Conservation (phyloP, 2,113 vertebrate genomes). For the Gallinago jamesoni region DNA sequence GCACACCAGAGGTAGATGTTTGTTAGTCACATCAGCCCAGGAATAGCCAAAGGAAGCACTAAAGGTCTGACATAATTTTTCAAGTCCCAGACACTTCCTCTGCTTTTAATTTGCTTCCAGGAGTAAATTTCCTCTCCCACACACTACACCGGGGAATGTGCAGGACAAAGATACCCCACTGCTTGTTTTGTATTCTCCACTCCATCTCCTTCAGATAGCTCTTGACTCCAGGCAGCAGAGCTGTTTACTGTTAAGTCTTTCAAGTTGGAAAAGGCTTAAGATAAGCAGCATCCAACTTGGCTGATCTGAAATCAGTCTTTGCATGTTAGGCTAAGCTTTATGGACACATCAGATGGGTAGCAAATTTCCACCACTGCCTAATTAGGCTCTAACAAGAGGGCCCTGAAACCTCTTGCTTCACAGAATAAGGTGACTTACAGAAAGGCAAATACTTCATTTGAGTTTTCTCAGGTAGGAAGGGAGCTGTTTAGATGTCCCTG, state of each 20-base stretch:
- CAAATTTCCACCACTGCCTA: background rate
- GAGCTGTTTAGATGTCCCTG: background rate
- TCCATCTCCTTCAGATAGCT: background rate
- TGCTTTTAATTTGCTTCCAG: background rate
- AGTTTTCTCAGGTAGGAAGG: background rate
- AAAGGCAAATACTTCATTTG: background rate
- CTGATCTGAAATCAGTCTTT: background rate
- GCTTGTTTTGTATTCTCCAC: background rate
- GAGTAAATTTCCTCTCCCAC: background rate
- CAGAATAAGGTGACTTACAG: background rate
- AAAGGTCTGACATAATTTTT: background rate
- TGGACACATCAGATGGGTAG: background rate
- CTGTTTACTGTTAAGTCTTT: background rate
- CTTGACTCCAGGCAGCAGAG: too few relatives aligned
- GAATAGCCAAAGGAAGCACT: background rate
- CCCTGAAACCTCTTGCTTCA: background rate
- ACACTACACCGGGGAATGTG: background rate
- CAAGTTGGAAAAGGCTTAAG: background rate
- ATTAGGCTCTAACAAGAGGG: background rate
- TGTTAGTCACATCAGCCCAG: background rate
- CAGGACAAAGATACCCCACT: background rate
- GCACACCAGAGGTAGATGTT: accelerated
- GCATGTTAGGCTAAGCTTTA: background rate
- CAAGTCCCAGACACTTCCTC: background rate
- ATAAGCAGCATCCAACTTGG: background rate